Evolutionary conservation across 1,140 invertebrate genomes (phyloP).

Genomic region (Brachionus manjavacas): DNA sequence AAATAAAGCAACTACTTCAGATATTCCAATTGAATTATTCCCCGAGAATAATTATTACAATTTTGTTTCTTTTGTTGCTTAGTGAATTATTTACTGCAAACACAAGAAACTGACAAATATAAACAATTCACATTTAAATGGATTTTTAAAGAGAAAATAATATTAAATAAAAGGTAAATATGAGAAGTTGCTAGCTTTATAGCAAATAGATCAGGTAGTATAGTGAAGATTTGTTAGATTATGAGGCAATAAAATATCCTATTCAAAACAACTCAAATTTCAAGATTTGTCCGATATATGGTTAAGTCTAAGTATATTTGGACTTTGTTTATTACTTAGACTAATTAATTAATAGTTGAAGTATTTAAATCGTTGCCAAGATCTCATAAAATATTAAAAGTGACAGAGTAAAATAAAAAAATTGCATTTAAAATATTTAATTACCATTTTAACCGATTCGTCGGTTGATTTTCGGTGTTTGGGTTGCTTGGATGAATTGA

Average conservation of each 20-base stretch:
- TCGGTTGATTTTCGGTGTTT: neutral
- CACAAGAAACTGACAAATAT: neutral
- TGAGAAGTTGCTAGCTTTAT: neutral
- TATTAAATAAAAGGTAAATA: neutral
- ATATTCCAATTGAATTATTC: conserved; percentile 6
- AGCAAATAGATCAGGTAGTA: neutral
- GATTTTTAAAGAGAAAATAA: neutral
- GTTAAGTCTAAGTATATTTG: neutral
- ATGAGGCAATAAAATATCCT: neutral
- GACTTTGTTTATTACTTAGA: neutral
- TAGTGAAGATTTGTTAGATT: neutral
- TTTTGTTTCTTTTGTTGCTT: conserved; percentile 17
- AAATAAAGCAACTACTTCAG: conserved; percentile 4
- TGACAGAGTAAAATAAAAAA: neutral
- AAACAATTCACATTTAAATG: conserved; percentile 16
- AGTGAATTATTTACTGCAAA: conserved; percentile 31
- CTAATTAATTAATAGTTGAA: neutral
- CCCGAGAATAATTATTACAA: conserved; percentile 30
- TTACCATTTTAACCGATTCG: neutral
- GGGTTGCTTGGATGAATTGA: neutral
- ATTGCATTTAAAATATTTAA: neutral
- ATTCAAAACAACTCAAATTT: neutral
- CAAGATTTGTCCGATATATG: neutral
- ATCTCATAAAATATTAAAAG: neutral
- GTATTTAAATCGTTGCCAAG: neutral